Percentiles rank a stretch among this genome's conserved stretches.
These are phyloP conservation scores for Pagetopsis macropterus DNA, from an alignment of 2,797 vertebrate genomes.

Conservation along the genomic window DNA sequence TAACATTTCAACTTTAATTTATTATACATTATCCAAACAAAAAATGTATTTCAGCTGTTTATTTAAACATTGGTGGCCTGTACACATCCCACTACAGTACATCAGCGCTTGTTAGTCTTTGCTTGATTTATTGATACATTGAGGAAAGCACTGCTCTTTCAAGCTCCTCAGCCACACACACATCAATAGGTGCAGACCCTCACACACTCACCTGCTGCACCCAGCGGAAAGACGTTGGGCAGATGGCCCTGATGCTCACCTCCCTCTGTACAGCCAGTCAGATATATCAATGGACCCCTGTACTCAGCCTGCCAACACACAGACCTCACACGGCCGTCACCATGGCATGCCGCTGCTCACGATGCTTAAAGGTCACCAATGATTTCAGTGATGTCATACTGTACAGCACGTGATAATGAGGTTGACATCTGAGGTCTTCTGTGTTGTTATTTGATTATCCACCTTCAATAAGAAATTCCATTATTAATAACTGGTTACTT, in stretches of 20 bases:
- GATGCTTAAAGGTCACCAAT: conserved; percentile 3
- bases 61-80: not conserved
- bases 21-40: not conserved
- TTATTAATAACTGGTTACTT: too few relatives aligned
- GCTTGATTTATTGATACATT: conserved; percentile 3
- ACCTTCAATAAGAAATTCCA: not conserved
- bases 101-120: not conserved
- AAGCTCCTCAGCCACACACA: conserved; percentile 64
- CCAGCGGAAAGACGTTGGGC: conserved; percentile 73
- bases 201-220: conserved; percentile 63
- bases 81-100: not conserved
- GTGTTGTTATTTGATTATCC: not conserved
- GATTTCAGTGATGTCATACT: too few relatives aligned
- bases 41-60: not conserved
- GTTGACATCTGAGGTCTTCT: not conserved
- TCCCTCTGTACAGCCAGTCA: conserved; percentile 66
- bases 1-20: not conserved
- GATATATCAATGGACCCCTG: conserved; percentile 74
- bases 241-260: conserved; percentile 55
- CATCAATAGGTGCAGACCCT: conserved; percentile 61
- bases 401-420: too few relatives aligned
- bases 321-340: conserved; percentile 15
- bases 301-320: conserved; percentile 57
- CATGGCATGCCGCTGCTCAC: not conserved
- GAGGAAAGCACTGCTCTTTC: not conserved